Percentiles rank a stretch among this genome's conserved stretches.
Evolutionary conservation across 2,888 invertebrate species (phyloP).

Genomic region (Pomacea canaliculata): DNA sequence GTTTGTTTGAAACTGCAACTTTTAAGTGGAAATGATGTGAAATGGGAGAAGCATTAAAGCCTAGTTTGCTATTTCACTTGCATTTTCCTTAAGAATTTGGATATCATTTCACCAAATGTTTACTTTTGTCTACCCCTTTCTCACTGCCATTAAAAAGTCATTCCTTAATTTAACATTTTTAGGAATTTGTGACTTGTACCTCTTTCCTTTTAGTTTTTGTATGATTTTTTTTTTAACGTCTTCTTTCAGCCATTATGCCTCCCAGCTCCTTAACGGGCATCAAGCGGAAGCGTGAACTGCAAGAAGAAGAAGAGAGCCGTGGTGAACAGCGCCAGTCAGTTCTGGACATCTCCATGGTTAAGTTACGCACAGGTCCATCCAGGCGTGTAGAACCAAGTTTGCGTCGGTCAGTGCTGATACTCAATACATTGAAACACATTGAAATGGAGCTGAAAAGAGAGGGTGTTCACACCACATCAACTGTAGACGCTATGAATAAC

Average conservation of each 20-base stretch:
- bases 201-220: no score
- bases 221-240: no score
- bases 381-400: constrained; percentile 84
- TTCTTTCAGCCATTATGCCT: constrained; percentile 26
- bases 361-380: constrained; percentile 79
- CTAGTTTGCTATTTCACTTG: no score
- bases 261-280: constrained; percentile 17
- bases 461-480: constrained; percentile 58
- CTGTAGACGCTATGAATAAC: constrained; percentile 25
- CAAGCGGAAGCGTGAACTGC: constrained; percentile 33
- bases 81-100: no score
- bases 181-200: no score
- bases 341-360: constrained; percentile 91
- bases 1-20: no score
- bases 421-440: constrained; percentile 89
- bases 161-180: no score
- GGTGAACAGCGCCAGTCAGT: constrained; percentile 79
- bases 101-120: no score
- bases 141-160: no score
- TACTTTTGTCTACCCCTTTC: no score
- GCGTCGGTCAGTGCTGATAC: constrained; percentile 90
- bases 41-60: no score
- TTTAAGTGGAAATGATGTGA: no score
- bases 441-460: constrained; percentile 83
- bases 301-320: constrained; percentile 27